Conservation (phyloP, 2,113 vertebrate species). For the Chaenocephalus aceratus region DNA sequence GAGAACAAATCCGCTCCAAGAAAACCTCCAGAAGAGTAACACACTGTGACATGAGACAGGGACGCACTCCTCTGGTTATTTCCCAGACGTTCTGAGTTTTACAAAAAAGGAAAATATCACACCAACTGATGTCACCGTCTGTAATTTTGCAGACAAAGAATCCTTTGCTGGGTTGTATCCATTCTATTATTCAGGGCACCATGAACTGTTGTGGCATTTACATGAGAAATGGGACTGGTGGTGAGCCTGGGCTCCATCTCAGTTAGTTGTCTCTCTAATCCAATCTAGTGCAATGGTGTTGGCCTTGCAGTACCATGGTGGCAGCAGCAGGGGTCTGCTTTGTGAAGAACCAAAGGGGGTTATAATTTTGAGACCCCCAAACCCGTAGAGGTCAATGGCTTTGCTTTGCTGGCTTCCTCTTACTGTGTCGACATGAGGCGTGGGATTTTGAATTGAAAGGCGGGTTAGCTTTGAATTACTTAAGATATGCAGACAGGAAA, state of each 20-base stretch:
- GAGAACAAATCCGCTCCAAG: slow-evolving; percentile 58
- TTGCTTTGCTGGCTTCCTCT: slow-evolving; percentile 87
- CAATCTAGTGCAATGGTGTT: slow-evolving; percentile 89
- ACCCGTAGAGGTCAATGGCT: slow-evolving; percentile 86
- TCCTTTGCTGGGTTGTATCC: slow-evolving; percentile 86
- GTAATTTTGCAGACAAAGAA: slow-evolving; percentile 89
- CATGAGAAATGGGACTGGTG: slow-evolving; percentile 90
- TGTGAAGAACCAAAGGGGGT: slow-evolving; percentile 87
- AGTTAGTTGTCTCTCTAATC: slow-evolving; percentile 90
- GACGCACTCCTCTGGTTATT: slow-evolving; percentile 68
- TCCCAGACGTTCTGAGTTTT: slow-evolving; percentile 73
- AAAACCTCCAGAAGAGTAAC: slow-evolving; percentile 59
- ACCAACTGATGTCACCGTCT: slow-evolving; percentile 79
- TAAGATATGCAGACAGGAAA: slow-evolving; percentile 7
- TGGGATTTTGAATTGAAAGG: slow-evolving; percentile 86
- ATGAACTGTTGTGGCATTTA: slow-evolving; percentile 91
- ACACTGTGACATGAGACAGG: slow-evolving; percentile 65
- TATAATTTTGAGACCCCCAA: slow-evolving; percentile 87
- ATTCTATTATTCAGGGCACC: slow-evolving; percentile 87
- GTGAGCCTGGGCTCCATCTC: slow-evolving; percentile 85
- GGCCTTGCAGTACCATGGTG: slow-evolving; percentile 85
- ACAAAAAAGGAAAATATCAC: slow-evolving; percentile 66
- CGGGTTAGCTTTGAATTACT: slow-evolving; percentile 61
- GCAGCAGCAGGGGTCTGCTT: slow-evolving; percentile 90
- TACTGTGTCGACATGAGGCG: slow-evolving; percentile 89